Evolutionary conservation across 2,113 vertebrate species (phyloP), one percentile per base, ranked within the genome.

Genomic region (Cepphus grylle): DNA sequence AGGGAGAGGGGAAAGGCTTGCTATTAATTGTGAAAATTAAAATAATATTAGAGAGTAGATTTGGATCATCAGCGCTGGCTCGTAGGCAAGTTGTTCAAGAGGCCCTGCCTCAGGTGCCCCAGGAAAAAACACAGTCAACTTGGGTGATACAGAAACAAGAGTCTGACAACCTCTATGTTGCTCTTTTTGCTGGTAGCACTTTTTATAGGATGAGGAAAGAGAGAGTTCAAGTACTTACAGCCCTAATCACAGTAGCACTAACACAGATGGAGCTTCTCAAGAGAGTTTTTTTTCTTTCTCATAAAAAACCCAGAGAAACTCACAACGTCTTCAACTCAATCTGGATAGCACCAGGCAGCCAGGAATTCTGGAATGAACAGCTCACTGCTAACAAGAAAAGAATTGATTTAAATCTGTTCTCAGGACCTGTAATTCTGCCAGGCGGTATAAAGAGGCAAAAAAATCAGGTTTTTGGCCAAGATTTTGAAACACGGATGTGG

Each of bases 231-330:
- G 14, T 15, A 67, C 13, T 71, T 58, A 26, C 26, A 56, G 43
- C 43, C 76, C 53, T 47, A 52, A 65, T 76, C 43, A 30, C 1
- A 4, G 20, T 34, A 61, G 29, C 56, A 38, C 38, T 80, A 55
- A 72, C 38, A 82, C 76, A 96, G 83, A 92, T 59, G 71, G 76
- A 83, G 43, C 29, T 83, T 88, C 55, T 30, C 10, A 61, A 88
- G 67, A 72, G 65, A 93, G 5, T 15, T 73, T 43, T 55, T 72
- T 76, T 89, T 25, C 26, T 45, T 52, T 70, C 42, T 84, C 16
- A 40, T 47, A 26, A 26, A 80, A 88, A 52, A 45, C 0, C 0
- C 6, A 8, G 14, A 78, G 29, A 91, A 58, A 78, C 36, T 81
- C 16, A 23, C 78, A 9, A 73, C 30, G 66, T 73, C 30, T 63